These are phyloP conservation scores for Hystrix brachyura DNA, from an alignment of 2,113 vertebrate species.

Conservation along the genomic window DNA sequence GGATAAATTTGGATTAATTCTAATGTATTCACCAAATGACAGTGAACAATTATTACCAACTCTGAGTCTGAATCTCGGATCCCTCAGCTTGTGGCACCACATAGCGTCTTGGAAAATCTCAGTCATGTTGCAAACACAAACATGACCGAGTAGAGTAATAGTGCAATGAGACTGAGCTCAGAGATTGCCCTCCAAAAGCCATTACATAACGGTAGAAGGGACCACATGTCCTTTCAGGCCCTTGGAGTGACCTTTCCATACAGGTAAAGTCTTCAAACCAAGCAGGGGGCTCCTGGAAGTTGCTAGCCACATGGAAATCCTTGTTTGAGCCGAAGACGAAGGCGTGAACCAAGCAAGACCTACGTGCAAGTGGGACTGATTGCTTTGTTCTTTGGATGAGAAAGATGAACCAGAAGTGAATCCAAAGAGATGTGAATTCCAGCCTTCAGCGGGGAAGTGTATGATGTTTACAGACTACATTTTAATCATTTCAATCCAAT, in stretches of 20 bases:
- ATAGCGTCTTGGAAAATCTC: not conserved
- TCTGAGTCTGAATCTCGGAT: not conserved
- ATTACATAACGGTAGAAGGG: not conserved
- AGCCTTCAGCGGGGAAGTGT: not conserved
- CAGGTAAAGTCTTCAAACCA: not conserved
- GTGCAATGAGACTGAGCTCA: not conserved
- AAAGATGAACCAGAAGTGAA: not conserved
- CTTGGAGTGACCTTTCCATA: not conserved
- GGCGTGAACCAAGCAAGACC: not conserved
- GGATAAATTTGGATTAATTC: not conserved
- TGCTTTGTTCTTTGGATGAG: not conserved
- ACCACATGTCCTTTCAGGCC: not conserved
- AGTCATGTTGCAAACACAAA: not conserved
- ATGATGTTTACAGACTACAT: conserved; percentile 49
- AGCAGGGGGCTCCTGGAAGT: not conserved
- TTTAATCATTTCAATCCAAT: conserved; percentile 63
- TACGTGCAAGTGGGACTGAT: not conserved
- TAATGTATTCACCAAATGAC: not conserved
- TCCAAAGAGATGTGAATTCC: not conserved
- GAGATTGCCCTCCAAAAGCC: not conserved
- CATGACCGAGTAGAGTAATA: not conserved
- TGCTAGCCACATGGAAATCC: not conserved
- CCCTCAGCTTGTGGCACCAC: not conserved
- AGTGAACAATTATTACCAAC: not conserved
- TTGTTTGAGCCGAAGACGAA: not conserved